phyloP scores from a whole-genome alignment of 2,888 invertebrate genomes.

The Alloscopus bannaensis region DNA sequence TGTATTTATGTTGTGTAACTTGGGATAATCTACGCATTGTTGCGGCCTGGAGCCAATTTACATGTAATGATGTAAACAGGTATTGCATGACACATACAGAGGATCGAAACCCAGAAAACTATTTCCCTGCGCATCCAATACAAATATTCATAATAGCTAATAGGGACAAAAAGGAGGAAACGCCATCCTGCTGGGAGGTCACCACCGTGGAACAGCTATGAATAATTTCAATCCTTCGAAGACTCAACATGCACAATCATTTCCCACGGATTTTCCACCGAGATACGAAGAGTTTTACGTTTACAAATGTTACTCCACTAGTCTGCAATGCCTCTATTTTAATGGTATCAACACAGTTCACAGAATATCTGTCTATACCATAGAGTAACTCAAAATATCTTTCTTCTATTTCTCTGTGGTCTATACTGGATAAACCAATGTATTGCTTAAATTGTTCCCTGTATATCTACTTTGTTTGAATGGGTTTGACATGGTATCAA shows the following conservation, averaged over 20 bases:
- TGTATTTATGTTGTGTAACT: neutral
- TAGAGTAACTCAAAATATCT: no score
- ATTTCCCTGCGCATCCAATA: neutral
- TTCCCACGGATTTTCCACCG: constrained; percentile 45
- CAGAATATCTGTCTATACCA: neutral
- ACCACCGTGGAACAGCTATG: constrained; percentile 26
- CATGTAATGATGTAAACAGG: constrained; percentile 12
- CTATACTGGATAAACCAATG: no score
- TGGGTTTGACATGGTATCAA: neutral
- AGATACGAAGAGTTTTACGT: neutral
- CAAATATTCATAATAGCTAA: constrained; percentile 11
- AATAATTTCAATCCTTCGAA: constrained; percentile 30
- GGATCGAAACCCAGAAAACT: neutral
- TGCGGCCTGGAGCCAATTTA: constrained; percentile 34
- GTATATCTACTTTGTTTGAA: neutral
- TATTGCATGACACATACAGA: neutral
- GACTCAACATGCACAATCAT: constrained; percentile 17
- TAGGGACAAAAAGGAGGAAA: neutral
- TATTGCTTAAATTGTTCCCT: no score
- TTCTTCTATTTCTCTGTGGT: no score
- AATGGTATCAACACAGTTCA: neutral
- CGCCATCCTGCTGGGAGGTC: constrained; percentile 50
- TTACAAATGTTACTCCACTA: neutral
- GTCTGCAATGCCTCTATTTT: neutral
- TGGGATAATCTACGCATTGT: neutral